phyloP scores from a whole-genome alignment of 2,113 vertebrate genomes.

The Plecotus auritus region DNA sequence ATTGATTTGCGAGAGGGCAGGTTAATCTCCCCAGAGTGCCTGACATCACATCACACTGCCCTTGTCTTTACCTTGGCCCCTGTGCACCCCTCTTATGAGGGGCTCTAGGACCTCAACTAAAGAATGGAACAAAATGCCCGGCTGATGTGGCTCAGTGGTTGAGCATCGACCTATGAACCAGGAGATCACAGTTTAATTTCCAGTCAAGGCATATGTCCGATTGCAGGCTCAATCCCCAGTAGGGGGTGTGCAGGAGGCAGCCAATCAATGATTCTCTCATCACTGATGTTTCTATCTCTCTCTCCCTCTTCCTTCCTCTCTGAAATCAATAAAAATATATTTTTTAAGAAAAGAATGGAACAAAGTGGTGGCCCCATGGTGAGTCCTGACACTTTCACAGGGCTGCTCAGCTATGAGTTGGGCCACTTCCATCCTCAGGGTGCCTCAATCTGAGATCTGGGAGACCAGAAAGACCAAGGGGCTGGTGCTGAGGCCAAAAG shows the following conservation, averaged over 20 bases:
- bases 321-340: too few species aligned
- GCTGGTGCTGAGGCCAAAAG: background rate
- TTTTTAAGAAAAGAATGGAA: background rate
- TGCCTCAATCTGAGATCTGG: background rate
- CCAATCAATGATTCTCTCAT: too few species aligned
- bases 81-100: background rate
- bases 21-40: background rate
- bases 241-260: too few species aligned
- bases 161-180: too few species aligned
- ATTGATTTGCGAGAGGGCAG: background rate
- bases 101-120: background rate
- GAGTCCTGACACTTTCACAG: background rate
- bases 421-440: background rate
- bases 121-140: background rate
- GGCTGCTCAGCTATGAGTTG: background rate
- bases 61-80: background rate
- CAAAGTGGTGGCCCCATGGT: background rate
- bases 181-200: too few species aligned
- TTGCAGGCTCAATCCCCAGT: too few species aligned
- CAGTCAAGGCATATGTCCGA: too few species aligned
- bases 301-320: too few species aligned
- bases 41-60: background rate
- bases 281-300: too few species aligned
- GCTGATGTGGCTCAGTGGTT: too few species aligned
- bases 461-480: background rate